Conservation (phyloP, 2,888 invertebrate species). For the Coremacera marginata region DNA sequence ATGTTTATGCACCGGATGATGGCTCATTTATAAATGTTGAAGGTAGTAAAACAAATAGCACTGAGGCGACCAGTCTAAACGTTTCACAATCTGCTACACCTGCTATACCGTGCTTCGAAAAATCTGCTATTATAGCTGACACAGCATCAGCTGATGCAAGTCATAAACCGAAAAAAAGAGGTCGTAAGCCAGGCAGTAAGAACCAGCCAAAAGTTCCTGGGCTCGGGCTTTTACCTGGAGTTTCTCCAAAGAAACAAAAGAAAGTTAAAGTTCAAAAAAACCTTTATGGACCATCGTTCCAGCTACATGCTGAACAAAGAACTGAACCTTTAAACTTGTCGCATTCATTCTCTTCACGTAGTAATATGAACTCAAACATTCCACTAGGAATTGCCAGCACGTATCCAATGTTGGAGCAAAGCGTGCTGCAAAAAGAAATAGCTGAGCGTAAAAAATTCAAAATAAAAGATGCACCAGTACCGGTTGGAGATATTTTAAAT, state of each 20-base stretch:
- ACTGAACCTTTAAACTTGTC: conserved; percentile 50
- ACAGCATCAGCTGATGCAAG: conserved; percentile 25
- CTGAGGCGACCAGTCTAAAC: conserved; percentile 41
- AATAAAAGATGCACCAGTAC: conserved; percentile 37
- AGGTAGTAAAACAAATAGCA: conserved; percentile 42
- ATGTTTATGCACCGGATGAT: conserved; percentile 48
- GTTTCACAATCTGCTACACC: not conserved
- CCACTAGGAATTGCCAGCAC: conserved; percentile 46
- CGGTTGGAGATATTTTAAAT: not conserved
- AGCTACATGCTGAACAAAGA: conserved; percentile 41
- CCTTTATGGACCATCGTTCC: conserved; percentile 18
- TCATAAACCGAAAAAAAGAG: conserved; percentile 63
- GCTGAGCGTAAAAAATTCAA: conserved; percentile 58
- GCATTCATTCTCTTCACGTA: conserved; percentile 34
- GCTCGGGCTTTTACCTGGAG: conserved; percentile 13
- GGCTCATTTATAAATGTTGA: conserved; percentile 42
- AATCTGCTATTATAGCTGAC: not conserved
- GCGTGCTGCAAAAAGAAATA: conserved; percentile 16
- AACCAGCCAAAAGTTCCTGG: conserved; percentile 52
- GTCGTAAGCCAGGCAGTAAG: conserved; percentile 65
- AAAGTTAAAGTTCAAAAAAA: conserved; percentile 48
- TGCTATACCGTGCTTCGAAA: not conserved
- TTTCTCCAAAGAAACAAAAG: conserved; percentile 49
- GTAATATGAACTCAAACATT: conserved; percentile 43
- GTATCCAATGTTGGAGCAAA: conserved; percentile 40